These are phyloP conservation scores for Thalassarche chlororhynchos DNA, from an alignment of 2,113 vertebrate species.

Conservation along the genomic window DNA sequence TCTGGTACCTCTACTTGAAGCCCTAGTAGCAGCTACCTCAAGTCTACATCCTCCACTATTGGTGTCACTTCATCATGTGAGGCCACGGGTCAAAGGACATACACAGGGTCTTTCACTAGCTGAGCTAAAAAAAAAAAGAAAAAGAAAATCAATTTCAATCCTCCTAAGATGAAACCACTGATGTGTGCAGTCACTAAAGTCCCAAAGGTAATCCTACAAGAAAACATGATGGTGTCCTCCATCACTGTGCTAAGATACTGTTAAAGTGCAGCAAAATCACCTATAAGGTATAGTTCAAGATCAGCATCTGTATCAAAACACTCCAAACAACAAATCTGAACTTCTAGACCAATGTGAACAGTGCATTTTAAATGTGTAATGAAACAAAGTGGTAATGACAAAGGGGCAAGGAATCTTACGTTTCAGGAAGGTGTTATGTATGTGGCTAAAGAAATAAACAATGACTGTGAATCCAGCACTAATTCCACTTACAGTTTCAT, in stretches of 20 bases:
- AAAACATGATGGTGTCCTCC: slow-evolving; percentile 56
- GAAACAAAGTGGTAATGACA: not conserved
- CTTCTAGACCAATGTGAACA: not conserved
- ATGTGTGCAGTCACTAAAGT: slow-evolving; percentile 54
- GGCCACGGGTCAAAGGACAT: slow-evolving; percentile 55
- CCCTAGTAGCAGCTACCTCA: not conserved
- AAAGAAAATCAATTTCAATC: slow-evolving; percentile 71
- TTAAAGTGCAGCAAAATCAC: not conserved
- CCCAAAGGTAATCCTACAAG: slow-evolving; percentile 55
- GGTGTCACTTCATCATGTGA: slow-evolving; percentile 61
- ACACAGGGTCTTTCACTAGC: slow-evolving; percentile 37
- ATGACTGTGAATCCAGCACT: not conserved
- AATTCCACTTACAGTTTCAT: not conserved
- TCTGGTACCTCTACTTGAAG: not conserved
- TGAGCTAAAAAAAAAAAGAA: not conserved
- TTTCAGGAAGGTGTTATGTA: not conserved
- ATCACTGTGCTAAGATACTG: slow-evolving; percentile 18
- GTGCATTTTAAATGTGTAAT: not conserved
- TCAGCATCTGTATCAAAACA: not conserved
- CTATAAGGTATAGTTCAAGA: not conserved
- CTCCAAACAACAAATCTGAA: not conserved
- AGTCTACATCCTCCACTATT: not conserved
- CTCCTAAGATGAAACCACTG: slow-evolving; percentile 67
- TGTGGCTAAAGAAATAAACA: slow-evolving; percentile 38
- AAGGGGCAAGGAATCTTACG: not conserved